Base-by-base conservation (phyloP, 1,140 invertebrate genomes). In the Hermetia illucens region DNA sequence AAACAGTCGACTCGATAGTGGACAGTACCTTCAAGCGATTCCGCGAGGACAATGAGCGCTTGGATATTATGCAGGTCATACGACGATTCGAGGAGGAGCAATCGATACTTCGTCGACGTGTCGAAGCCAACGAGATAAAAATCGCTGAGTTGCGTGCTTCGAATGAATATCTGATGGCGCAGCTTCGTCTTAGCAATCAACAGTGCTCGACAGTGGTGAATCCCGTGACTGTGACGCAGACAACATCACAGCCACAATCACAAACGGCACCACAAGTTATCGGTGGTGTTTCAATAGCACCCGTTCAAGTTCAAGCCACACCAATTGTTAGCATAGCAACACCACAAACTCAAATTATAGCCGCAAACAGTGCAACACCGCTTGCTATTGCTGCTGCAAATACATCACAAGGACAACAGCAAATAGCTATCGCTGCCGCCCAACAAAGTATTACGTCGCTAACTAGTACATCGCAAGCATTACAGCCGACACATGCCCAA, bases 151-250 rank as follows among this genome's bases (percentile, higher is more conserved):
- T 84, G 32, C 77, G 75, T n/a, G 79, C 80, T 5, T 80, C 82
- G 3, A 86, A 85, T 56, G 81, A 85, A 53, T 83, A 84, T 54
- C 64, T 87, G 1, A 52, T 86, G 33, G 79, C 83, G 46, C 82
- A 87, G 62, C 60, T 84, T 37, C 65, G 82, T 33, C 68, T 82
- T 40, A 70, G 71, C 20, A 75, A 73, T 41, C 55, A 41, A 64
- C 20, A 69, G 58, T 37, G 52, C 61, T 31, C 38, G 5, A 9
- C 63, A 2, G 63, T 62, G 43, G 58, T 68, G 6, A 69, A 66
- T 4, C 59, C 70, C 8, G 70, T 73, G 1, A 69, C 66, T 15
- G 64, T 74, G 6, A 69, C 72, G 2, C 67, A 70, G 29, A 69
- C 64, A 2, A 67, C 66, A 12, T 60, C 62, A n/a, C 60, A 64